Percentiles rank a stretch among this genome's conserved stretches.
Evolutionary conservation across 1,140 invertebrate species (phyloP).

Genomic region (Eurytemora carolleeae): DNA sequence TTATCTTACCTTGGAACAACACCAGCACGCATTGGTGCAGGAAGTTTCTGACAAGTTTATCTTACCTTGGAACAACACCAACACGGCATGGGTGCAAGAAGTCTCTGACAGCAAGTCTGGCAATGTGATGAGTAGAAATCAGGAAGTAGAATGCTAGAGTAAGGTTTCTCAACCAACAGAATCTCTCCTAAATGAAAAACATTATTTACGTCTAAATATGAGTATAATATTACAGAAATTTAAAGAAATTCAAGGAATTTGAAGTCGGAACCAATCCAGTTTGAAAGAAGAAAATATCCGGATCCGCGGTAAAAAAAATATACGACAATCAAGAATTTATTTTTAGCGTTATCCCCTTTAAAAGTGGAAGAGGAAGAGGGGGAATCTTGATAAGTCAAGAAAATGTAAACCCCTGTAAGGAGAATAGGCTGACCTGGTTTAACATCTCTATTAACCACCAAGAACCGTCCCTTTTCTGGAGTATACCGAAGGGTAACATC

Average conservation of each 20-base stretch:
- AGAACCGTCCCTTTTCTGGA: constrained; percentile 16
- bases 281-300: too few species aligned
- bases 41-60: too few species aligned
- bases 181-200: constrained; percentile 24
- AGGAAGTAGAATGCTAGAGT: constrained; percentile 25
- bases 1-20: constrained; percentile 18
- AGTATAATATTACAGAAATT: too few species aligned
- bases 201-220: too few species aligned
- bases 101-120: constrained; percentile 27
- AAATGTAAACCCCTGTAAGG: neutral
- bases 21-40: constrained; percentile 20
- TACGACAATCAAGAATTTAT: too few species aligned
- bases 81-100: constrained; percentile 22
- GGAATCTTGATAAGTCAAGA: neutral
- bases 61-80: constrained; percentile 19
- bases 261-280: too few species aligned
- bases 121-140: constrained; percentile 26
- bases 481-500: constrained; percentile 22
- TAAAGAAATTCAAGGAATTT: too few species aligned
- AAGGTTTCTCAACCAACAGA: constrained; percentile 29
- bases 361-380: too few species aligned
- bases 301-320: too few species aligned
- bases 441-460: constrained; percentile 18
- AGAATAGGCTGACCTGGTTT: constrained; percentile 16
- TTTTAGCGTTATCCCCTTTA: too few species aligned